Conservation (phyloP, 2,113 vertebrate genomes). For the Perca flavescens region DNA sequence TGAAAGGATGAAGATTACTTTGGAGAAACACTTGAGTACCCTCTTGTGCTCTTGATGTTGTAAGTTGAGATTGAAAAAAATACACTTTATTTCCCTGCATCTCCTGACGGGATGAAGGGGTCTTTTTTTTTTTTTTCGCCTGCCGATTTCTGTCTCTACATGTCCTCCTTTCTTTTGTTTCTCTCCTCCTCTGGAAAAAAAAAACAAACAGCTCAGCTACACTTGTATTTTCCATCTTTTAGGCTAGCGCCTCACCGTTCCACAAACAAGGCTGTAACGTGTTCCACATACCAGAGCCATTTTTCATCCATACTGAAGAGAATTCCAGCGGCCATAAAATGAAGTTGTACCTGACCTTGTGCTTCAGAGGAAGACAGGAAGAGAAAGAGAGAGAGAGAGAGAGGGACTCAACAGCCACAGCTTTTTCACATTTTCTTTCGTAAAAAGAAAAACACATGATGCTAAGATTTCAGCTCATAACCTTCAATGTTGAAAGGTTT, state of each 20-base stretch:
- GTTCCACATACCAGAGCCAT: constrained; percentile 46
- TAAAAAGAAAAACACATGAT: too few relatives aligned
- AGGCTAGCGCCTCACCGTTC: constrained; percentile 23
- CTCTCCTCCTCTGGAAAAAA: neutral
- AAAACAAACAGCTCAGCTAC: neutral
- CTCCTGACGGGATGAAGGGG: neutral
- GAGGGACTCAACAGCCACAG: constrained; percentile 11
- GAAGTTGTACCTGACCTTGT: constrained; percentile 54
- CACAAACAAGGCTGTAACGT: constrained; percentile 30
- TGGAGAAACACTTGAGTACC: neutral
- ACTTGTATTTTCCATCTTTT: constrained; percentile 30
- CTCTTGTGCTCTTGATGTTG: too few relatives aligned
- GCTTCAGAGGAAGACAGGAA: constrained; percentile 26
- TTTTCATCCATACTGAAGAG: constrained; percentile 41
- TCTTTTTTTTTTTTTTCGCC: neutral
- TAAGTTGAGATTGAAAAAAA: too few relatives aligned
- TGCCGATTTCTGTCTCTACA: neutral
- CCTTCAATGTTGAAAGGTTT: constrained; percentile 24
- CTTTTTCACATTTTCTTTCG: neutral
- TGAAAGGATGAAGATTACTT: neutral
- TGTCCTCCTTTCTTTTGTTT: neutral
- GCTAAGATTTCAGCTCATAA: neutral
- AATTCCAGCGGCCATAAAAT: constrained; percentile 22
- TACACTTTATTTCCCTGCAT: too few relatives aligned
- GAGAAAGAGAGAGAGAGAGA: constrained; percentile 10